phyloP scores from a whole-genome alignment of 2,888 invertebrate genomes.

The Papilio protenor region DNA sequence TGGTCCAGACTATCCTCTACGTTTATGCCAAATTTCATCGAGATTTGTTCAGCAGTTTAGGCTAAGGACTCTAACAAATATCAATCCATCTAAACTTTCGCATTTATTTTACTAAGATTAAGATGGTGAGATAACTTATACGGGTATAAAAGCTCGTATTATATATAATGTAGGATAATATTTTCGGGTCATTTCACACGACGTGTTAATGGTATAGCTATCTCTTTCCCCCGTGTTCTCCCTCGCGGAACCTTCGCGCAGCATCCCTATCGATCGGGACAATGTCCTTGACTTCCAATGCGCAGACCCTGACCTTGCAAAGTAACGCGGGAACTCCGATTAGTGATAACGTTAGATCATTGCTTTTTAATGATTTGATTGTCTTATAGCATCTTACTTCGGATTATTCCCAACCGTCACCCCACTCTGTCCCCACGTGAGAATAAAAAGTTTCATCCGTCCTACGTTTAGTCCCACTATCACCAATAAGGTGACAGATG shows the following conservation, averaged over 20 bases:
- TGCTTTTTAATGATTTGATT: neutral
- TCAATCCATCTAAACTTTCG: too few species aligned
- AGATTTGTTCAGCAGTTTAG: too few species aligned
- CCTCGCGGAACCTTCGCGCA: slow-evolving; percentile 57
- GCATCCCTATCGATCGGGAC: slow-evolving; percentile 78
- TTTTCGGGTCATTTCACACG: neutral
- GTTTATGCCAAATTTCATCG: too few species aligned
- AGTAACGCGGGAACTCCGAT: slow-evolving; percentile 24
- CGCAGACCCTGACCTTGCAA: slow-evolving; percentile 67
- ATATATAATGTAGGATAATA: neutral
- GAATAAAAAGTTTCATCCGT: too few species aligned
- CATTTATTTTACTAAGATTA: neutral
- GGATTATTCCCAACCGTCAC: too few species aligned
- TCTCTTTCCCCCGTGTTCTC: slow-evolving; percentile 49
- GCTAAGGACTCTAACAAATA: too few species aligned
- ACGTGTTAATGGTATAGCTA: slow-evolving; percentile 32
- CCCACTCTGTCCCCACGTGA: too few species aligned
- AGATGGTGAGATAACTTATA: neutral
- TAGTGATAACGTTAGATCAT: neutral
- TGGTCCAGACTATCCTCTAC: too few species aligned
- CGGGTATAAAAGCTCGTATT: neutral
- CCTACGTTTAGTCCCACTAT: too few species aligned
- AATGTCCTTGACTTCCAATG: slow-evolving; percentile 73
- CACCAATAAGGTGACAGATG: too few species aligned
- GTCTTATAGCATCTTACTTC: neutral